phyloP scores from a whole-genome alignment of 2,888 invertebrate genomes.

The Perdita meconis region DNA sequence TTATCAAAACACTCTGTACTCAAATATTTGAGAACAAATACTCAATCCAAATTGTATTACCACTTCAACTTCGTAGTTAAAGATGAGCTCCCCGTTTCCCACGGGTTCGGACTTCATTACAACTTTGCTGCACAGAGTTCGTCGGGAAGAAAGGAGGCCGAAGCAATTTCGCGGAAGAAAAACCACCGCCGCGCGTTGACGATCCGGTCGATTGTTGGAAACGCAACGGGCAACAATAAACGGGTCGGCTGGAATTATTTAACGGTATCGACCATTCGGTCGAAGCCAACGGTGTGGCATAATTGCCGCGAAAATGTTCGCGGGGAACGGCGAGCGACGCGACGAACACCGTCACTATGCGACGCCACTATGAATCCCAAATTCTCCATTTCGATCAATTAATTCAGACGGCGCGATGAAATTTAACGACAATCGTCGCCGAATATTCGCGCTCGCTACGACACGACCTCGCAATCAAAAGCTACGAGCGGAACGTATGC shows the following conservation, averaged over 20 bases:
- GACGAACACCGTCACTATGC: neutral
- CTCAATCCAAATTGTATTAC: neutral
- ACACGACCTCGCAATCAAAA: neutral
- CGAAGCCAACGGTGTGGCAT: neutral
- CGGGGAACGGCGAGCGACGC: neutral
- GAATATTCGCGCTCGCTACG: neutral
- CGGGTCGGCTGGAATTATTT: constrained; percentile 60
- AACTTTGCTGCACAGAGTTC: constrained; percentile 20
- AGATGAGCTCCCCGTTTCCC: constrained; percentile 53
- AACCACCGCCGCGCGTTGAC: constrained; percentile 17
- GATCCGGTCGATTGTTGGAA: constrained; percentile 52
- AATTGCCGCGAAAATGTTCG: constrained; percentile 25
- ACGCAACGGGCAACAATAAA: constrained; percentile 46
- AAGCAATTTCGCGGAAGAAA: constrained; percentile 39
- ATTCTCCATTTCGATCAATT: neutral
- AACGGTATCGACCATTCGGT: constrained; percentile 43
- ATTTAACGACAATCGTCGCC: neutral
- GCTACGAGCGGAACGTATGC: too few species aligned
- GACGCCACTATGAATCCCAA: neutral
- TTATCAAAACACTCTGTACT: too few species aligned
- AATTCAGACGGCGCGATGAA: neutral
- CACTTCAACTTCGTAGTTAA: constrained; percentile 2
- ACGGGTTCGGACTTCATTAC: constrained; percentile 46
- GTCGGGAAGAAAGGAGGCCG: constrained; percentile 46
- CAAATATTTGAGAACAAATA: too few species aligned